A percentile compares a stretch with the other conserved stretches of the same genome.
These are phyloP conservation scores for Ameiurus melas DNA, from an alignment of 2,113 vertebrate genomes.

Conservation along the genomic window DNA sequence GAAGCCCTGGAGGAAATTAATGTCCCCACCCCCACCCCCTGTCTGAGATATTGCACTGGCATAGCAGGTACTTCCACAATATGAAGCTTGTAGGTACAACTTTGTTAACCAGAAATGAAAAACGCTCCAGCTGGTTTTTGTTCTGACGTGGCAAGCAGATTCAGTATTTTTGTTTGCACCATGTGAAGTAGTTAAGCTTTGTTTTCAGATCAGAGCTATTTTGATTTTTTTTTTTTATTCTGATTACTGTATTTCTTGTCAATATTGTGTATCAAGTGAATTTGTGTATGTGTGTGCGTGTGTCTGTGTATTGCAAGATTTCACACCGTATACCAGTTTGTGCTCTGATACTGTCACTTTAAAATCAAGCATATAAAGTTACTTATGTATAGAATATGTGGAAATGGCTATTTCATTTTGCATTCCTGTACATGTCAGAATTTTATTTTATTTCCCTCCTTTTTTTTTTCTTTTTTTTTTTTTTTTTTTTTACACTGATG, in stretches of 20 bases:
- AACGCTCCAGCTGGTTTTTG: neutral
- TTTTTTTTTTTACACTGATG: slow-evolving; percentile 67
- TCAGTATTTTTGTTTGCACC: slow-evolving; percentile 57
- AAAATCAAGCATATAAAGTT: slow-evolving; percentile 68
- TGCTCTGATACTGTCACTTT: slow-evolving; percentile 81
- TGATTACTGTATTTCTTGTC: slow-evolving; percentile 62
- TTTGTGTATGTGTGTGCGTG: slow-evolving; percentile 35
- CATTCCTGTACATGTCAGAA: slow-evolving; percentile 71
- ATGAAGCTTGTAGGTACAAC: slow-evolving; percentile 49
- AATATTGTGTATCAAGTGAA: slow-evolving; percentile 37
- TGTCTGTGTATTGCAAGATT: slow-evolving; percentile 40
- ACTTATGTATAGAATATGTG: slow-evolving; percentile 57
- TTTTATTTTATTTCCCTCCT: slow-evolving; percentile 56
- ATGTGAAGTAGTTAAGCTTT: slow-evolving; percentile 43
- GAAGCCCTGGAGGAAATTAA: neutral
- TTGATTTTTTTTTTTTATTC: slow-evolving; percentile 12
- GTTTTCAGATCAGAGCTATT: slow-evolving; percentile 35
- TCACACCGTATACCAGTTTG: slow-evolving; percentile 64
- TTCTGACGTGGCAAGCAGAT: neutral
- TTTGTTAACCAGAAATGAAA: slow-evolving; percentile 7
- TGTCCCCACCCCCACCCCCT: neutral
- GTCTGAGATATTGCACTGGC: slow-evolving; percentile 38
- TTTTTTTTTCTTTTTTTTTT: slow-evolving; percentile 61
- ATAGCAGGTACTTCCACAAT: slow-evolving; percentile 50
- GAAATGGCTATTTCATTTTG: slow-evolving; percentile 65